Conservation (phyloP, 2,113 vertebrate genomes). For the Phylloscopus whistleri region DNA sequence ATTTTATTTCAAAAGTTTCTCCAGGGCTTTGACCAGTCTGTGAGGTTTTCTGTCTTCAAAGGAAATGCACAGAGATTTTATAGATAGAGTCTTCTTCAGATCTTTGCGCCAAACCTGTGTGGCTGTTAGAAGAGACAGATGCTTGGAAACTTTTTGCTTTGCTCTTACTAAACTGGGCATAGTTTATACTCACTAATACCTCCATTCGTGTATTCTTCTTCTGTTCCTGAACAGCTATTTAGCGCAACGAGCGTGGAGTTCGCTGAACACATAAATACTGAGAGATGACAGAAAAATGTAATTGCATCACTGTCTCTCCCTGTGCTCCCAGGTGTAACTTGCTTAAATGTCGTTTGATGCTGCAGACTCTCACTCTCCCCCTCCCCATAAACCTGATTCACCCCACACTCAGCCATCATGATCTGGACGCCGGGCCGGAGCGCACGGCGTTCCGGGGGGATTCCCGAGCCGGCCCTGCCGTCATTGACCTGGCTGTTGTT, state of each 20-base stretch:
- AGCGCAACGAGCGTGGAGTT: not conserved
- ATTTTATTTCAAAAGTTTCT: slow-evolving; percentile 20
- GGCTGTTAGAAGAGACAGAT: not conserved
- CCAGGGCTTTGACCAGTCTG: not conserved
- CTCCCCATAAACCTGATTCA: slow-evolving; percentile 67
- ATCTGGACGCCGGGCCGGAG: slow-evolving; percentile 72
- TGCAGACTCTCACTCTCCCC: slow-evolving; percentile 70
- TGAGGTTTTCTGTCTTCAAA: not conserved
- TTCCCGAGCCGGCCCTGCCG: slow-evolving; percentile 84
- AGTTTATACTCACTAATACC: not conserved
- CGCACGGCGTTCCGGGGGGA: slow-evolving; percentile 62
- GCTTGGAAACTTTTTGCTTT: not conserved
- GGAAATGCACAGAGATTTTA: not conserved
- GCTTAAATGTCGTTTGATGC: slow-evolving; percentile 90
- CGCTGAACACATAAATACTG: slow-evolving; percentile 10
- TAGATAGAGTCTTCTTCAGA: not conserved
- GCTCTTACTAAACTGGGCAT: not conserved
- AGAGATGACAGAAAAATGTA: slow-evolving; percentile 75
- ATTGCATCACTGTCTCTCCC: slow-evolving; percentile 86
- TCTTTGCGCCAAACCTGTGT: not conserved
- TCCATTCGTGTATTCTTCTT: not conserved
- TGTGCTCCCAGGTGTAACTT: slow-evolving; percentile 84
- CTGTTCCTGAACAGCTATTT: not conserved
- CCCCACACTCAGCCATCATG: slow-evolving; percentile 79
- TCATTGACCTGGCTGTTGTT: slow-evolving; percentile 94